Percentiles rank a stretch among this genome's conserved stretches.
Conservation (phyloP, 2,888 invertebrate species). For the Harpalus rubripes region DNA sequence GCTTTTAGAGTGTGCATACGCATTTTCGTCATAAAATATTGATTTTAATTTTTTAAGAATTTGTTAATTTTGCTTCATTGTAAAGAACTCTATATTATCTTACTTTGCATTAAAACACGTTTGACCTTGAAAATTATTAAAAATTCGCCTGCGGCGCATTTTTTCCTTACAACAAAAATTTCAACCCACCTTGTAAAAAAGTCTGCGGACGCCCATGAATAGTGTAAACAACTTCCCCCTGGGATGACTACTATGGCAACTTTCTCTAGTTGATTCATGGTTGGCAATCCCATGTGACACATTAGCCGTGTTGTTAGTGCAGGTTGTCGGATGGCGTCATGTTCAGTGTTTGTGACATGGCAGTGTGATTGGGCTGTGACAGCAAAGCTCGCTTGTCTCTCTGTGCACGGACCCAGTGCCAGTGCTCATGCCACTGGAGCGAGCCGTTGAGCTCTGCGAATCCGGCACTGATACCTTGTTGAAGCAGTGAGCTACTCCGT, state of each 20-base stretch:
- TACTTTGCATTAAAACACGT: too few relatives aligned
- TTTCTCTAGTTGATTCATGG: not conserved
- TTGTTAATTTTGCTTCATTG: too few relatives aligned
- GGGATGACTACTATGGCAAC: not conserved
- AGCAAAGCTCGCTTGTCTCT: conserved; percentile 48
- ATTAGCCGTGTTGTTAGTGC: not conserved
- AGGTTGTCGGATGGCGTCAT: conserved; percentile 27
- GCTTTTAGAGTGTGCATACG: too few relatives aligned
- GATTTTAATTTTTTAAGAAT: too few relatives aligned
- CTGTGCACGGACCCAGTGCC: conserved; percentile 1
- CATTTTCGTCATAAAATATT: too few relatives aligned
- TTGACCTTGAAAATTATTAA: too few relatives aligned
- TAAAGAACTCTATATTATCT: too few relatives aligned
- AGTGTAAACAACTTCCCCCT: not conserved
- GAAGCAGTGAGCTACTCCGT: not conserved
- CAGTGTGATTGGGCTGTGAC: conserved; percentile 48
- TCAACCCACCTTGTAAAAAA: too few relatives aligned
- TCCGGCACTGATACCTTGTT: not conserved
- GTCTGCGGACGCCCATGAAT: too few relatives aligned
- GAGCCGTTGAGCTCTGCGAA: not conserved
- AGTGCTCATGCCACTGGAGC: not conserved
- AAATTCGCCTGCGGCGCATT: too few relatives aligned
- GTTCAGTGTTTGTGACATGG: conserved; percentile 57
- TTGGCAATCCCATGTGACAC: not conserved
- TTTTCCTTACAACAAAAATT: too few relatives aligned